phyloP scores from a whole-genome alignment of 2,888 invertebrate genomes.

The Myathropa florea region DNA sequence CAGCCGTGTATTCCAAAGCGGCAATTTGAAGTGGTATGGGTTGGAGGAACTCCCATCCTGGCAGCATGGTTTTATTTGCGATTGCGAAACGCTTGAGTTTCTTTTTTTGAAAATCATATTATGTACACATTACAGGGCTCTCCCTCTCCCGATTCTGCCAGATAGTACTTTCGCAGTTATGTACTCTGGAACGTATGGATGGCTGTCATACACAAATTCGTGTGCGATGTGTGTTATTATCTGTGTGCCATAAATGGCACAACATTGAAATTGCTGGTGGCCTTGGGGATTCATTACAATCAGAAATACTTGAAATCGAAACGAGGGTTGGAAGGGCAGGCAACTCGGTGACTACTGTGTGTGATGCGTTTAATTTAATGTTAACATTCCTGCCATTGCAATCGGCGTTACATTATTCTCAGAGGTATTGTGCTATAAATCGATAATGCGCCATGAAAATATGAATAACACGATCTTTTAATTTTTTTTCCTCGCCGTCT shows the following conservation, averaged over 20 bases:
- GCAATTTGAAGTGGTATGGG: background rate
- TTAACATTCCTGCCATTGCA: slow-evolving; percentile 54
- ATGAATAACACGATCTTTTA: slow-evolving; percentile 42
- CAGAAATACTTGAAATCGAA: slow-evolving; percentile 3
- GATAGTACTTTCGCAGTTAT: slow-evolving; percentile 52
- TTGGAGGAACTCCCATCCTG: slow-evolving; percentile 27
- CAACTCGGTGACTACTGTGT: background rate
- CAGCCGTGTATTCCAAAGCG: background rate
- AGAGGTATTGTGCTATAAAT: slow-evolving; percentile 60
- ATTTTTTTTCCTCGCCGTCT: background rate
- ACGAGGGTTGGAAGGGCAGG: background rate
- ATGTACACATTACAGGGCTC: slow-evolving; percentile 65
- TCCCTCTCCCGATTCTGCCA: slow-evolving; percentile 51
- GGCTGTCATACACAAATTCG: slow-evolving; percentile 42
- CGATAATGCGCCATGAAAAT: slow-evolving; percentile 60
- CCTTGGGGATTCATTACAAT: slow-evolving; percentile 68
- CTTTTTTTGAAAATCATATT: slow-evolving; percentile 63
- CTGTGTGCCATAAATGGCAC: slow-evolving; percentile 68
- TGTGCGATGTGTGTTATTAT: slow-evolving; percentile 66
- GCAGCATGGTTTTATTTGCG: slow-evolving; percentile 62
- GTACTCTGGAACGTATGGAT: slow-evolving; percentile 50
- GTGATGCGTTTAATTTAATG: slow-evolving; percentile 57
- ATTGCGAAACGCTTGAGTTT: slow-evolving; percentile 63
- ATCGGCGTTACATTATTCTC: slow-evolving; percentile 50
- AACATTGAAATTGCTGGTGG: slow-evolving; percentile 63